Evolutionary conservation across 1,140 invertebrate genomes (phyloP), one percentile per base, ranked within the genome.

Genomic region (Ceratosolen fusciceps): DNA sequence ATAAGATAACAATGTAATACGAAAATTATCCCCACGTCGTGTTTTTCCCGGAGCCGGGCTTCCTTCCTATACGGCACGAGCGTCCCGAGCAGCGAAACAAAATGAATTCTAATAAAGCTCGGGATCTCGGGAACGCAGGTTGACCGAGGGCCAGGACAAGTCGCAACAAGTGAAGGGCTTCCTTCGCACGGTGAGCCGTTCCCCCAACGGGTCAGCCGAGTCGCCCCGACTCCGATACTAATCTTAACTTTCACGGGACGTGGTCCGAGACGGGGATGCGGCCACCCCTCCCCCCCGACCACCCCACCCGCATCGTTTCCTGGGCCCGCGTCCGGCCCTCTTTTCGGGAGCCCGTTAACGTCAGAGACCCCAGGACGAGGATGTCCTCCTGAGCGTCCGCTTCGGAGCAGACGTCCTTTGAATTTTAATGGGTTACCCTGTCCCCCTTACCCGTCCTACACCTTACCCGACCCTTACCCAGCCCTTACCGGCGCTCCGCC

Each of bases 211-310:
- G 39, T 12, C 31, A 10, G n/a, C n/a, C n/a, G 34, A 60, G 34
- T 37, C 54, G 34, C 71, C 77, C 79, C 39, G 70, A 77, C 71
- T 26, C 76, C 56, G 82, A 85, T 85, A 79, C 77, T 85, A 85
- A 85, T 85, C 83, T 85, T 82, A 84, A 84, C 82, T 82, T 79
- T 80, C 52, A 81, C 67, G 74, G 39, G 58, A 39, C 47, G 43
- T 12, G 37, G 54, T 21, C 8, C 29, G 49, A 52, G 14, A 31
- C 31, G 16, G 5, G 58, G n/a, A 26, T 29, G 37, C 9, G 9
- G 26, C 12, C 8, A 2, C n/a, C 24, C 43, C 29, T 43, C 39
- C 73, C 37, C 49, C 54, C 1, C 3, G 34, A 12, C 2, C 58
- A 19, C 34, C 4, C 37, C 60, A 31, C 54, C n/a, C n/a, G n/a